Base-by-base conservation (phyloP, 1,140 invertebrate genomes). In the Drosophila nigromelanica region DNA sequence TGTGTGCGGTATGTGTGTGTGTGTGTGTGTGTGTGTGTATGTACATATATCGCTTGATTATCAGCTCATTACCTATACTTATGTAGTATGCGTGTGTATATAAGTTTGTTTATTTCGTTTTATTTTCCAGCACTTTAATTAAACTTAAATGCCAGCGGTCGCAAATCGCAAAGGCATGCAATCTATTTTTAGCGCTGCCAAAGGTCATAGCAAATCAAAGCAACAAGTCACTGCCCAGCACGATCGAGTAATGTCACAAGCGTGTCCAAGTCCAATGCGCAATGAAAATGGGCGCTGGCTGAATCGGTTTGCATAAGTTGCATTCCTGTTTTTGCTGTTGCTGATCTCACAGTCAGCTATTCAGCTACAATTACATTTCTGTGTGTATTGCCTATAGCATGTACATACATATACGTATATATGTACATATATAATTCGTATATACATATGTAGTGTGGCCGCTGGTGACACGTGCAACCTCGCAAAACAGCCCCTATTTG, bases 81-180 rank as follows among this genome's bases (percentile, higher is more conserved):
- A 45, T 24, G 27, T 10, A 37, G n/a, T 21, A 10, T 27, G 15
- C 4, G 14, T 43, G 7, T 18, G 15, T 24, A 33, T 18, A 14
- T 33, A 48, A 48, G 5, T 42, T 15, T 37, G 27, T 69, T 50
- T 51, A 68, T 66, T 78, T 67, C 64, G 67, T 52, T 76, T 62
- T 69, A 52, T 58, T 76, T 76, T 89, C 73, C 79, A 89, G 62
- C 58, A 63, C 43, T 63, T 76, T 83, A 81, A 78, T 87, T 82
- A 70, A 79, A 73, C 73, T 76, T 45, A 83, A 86, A 89, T 82
- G 67, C 62, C 64, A 69, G 48, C 69, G 35, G 54, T 50, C 52
- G 27, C 42, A 51, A 59, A 18, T 21, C 42, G 45, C 61, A 64
- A 58, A 68, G 47, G 47, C 51, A 72, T 67, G 39, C 54, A 59